Evolutionary conservation across 2,888 invertebrate genomes (phyloP).

Genomic region (Glaucopsyche alexis): DNA sequence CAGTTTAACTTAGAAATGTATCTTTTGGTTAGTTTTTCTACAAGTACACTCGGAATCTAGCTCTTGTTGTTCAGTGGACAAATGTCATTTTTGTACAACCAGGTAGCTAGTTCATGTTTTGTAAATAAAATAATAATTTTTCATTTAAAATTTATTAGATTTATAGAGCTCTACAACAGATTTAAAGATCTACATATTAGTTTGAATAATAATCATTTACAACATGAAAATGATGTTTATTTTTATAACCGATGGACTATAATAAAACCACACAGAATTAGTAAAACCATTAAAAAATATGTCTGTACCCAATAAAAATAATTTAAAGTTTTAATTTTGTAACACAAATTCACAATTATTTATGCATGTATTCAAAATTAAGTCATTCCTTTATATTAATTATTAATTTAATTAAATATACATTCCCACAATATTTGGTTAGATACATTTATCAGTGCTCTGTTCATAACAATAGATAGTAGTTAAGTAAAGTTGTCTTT

Average conservation of each 20-base stretch:
- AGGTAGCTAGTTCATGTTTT: conserved; percentile 33
- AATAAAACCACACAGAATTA: too few species aligned
- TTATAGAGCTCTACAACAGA: not conserved
- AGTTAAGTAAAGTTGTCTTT: not conserved
- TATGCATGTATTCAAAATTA: not conserved
- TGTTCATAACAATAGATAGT: conserved; percentile 2
- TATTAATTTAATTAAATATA: not conserved
- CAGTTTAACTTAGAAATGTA: conserved; percentile 60
- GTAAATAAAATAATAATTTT: conserved; percentile 33
- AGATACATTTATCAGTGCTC: not conserved
- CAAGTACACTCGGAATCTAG: conserved; percentile 59
- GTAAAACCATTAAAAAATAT: not conserved
- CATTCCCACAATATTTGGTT: conserved; percentile 16
- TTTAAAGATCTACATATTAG: not conserved
- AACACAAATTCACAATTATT: not conserved
- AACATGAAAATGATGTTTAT: not conserved
- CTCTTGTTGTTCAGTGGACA: conserved; percentile 61
- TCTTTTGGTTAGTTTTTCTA: conserved; percentile 53
- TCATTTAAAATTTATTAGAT: conserved; percentile 46
- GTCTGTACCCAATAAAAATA: not conserved
- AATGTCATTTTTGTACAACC: conserved; percentile 58
- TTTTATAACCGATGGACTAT: not conserved
- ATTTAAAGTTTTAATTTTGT: not conserved
- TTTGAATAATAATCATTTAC: not conserved
- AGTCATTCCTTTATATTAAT: not conserved